These are phyloP conservation scores for Zaprionus kolodkinae DNA, from an alignment of 1,140 invertebrate species.

Conservation along the genomic window DNA sequence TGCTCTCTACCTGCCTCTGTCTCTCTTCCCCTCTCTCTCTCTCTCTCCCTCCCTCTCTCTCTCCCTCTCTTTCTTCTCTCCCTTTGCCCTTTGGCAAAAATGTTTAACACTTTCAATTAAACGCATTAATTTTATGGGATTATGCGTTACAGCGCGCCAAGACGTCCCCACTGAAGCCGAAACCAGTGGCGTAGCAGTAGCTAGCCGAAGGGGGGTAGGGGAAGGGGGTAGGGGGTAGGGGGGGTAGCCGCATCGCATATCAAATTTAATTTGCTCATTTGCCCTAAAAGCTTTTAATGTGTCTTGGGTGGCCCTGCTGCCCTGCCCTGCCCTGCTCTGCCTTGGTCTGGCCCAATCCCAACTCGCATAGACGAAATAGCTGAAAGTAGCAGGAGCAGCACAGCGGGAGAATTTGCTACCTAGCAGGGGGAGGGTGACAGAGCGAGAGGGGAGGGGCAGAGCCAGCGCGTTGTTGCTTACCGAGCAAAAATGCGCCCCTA, in stretches of 20 bases:
- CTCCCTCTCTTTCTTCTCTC: slow-evolving; percentile 2
- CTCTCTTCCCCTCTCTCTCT: not conserved
- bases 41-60: not conserved
- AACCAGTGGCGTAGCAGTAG: not conserved
- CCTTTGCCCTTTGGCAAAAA: slow-evolving; percentile 40
- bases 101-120: slow-evolving; percentile 81
- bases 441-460: too few species aligned
- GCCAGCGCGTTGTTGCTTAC: slow-evolving; percentile 51
- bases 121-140: slow-evolving; percentile 81
- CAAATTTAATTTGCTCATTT: slow-evolving; percentile 83
- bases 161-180: not conserved
- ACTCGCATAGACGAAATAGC: slow-evolving; percentile 35
- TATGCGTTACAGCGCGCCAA: slow-evolving; percentile 46
- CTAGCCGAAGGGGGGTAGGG: not conserved
- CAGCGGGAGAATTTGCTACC: slow-evolving; percentile 4
- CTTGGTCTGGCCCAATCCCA: not conserved
- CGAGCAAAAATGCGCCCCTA: slow-evolving; percentile 77
- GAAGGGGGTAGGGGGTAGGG: not conserved
- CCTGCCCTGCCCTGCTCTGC: not conserved
- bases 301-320: slow-evolving; percentile 58
- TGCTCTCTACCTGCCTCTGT: not conserved
- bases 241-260: slow-evolving; percentile 65
- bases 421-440: slow-evolving; percentile 5
- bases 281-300: slow-evolving; percentile 82
- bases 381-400: not conserved